These are phyloP conservation scores for Rhinogobius similis DNA, from an alignment of 2,113 vertebrate species.

Conservation along the genomic window DNA sequence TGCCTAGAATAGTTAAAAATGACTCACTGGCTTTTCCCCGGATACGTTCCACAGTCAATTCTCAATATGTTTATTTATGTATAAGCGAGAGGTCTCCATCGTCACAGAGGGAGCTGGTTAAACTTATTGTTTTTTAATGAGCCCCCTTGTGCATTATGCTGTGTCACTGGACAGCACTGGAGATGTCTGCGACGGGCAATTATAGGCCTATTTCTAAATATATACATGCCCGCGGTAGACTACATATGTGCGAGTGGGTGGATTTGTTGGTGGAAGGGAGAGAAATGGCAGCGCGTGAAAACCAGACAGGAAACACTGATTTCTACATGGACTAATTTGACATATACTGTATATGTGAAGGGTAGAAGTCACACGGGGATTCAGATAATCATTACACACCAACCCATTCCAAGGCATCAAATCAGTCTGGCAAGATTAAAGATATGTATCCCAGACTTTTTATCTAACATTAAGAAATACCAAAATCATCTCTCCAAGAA, in stretches of 20 bases:
- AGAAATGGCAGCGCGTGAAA: constrained; percentile 14
- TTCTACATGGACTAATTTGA: constrained; percentile 12
- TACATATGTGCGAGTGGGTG: not conserved
- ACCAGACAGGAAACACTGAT: constrained; percentile 26
- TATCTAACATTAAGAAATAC: too few relatives aligned
- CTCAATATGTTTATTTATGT: constrained; percentile 24
- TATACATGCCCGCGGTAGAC: not conserved
- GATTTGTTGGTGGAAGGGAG: constrained; percentile 5
- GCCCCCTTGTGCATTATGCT: constrained; percentile 48
- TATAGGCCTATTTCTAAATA: not conserved
- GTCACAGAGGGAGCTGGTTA: constrained; percentile 24
- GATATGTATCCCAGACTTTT: not conserved
- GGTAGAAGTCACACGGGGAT: constrained; percentile 13
- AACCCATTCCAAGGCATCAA: not conserved
- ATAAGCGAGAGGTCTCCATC: constrained; percentile 33
- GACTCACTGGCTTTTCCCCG: constrained; percentile 42
- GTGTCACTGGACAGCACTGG: constrained; percentile 34
- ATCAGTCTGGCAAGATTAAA: too few relatives aligned
- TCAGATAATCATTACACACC: not conserved
- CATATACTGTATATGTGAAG: constrained; percentile 7
- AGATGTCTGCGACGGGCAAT: not conserved
- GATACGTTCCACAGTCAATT: constrained; percentile 40
- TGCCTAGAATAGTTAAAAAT: constrained; percentile 40
- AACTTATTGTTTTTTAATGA: constrained; percentile 68
- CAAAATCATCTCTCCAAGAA: too few relatives aligned